Evolutionary conservation across 2,888 invertebrate species (phyloP).

Genomic region (Apotomis capreana): DNA sequence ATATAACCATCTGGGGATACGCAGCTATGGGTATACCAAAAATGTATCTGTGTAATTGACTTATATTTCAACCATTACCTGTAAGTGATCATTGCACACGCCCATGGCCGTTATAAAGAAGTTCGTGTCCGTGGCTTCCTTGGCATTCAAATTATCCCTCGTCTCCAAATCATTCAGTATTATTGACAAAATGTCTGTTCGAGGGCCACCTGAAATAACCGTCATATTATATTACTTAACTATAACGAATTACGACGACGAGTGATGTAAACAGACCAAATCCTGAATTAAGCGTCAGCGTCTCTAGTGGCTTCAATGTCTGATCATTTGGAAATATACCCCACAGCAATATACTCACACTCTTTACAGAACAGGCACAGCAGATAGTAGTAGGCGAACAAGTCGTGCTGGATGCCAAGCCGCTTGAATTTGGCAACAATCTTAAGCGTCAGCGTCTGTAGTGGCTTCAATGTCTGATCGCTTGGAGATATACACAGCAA

Average conservation of each 20-base stretch:
- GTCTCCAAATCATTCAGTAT: slow-evolving; percentile 86
- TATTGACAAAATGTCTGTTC: slow-evolving; percentile 85
- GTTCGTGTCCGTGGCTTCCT: slow-evolving; percentile 85
- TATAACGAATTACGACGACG: background rate
- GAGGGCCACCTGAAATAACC: slow-evolving; percentile 81
- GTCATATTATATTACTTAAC: background rate
- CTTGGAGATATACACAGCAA: slow-evolving; percentile 71
- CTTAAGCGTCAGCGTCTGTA: slow-evolving; percentile 68
- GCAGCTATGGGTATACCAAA: too few relatives aligned
- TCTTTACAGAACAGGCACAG: slow-evolving; percentile 88
- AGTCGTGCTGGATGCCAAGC: slow-evolving; percentile 87
- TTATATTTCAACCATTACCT: slow-evolving; percentile 56
- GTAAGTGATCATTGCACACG: slow-evolving; percentile 87
- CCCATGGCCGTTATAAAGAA: slow-evolving; percentile 95
- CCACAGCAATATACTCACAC: slow-evolving; percentile 61
- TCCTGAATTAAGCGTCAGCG: slow-evolving; percentile 53
- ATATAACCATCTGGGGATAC: too few relatives aligned
- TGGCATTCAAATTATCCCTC: slow-evolving; percentile 82
- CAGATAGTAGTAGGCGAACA: slow-evolving; percentile 89
- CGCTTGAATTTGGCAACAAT: slow-evolving; percentile 74
- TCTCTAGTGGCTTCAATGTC: slow-evolving; percentile 64
- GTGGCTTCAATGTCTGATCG: slow-evolving; percentile 58
- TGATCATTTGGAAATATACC: slow-evolving; percentile 69
- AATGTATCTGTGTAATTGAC: too few relatives aligned
- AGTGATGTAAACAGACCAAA: too few relatives aligned